Percentiles rank a stretch among this genome's conserved stretches.
These are phyloP conservation scores for Psittacara wagleri DNA, from an alignment of 2,113 vertebrate species.

Conservation along the genomic window DNA sequence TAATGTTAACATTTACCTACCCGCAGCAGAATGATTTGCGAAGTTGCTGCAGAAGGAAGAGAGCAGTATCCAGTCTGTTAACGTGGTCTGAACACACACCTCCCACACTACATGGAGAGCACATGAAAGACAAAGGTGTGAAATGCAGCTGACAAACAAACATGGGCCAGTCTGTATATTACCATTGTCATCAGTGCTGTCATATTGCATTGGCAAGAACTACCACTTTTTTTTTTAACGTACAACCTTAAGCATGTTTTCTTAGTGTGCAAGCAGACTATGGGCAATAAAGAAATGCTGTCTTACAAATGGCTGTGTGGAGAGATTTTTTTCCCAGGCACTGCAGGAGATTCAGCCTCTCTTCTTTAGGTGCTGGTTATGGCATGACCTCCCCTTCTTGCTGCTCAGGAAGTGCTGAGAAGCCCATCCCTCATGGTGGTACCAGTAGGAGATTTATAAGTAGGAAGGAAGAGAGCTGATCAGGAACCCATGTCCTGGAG, in stretches of 20 bases:
- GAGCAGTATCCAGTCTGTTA: not conserved
- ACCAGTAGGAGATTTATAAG: not conserved
- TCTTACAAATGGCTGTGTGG: not conserved
- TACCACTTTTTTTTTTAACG: not conserved
- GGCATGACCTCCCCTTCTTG: not conserved
- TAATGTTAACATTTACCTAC: not conserved
- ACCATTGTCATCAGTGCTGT: not conserved
- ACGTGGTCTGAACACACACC: accelerated
- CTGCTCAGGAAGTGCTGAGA: not conserved
- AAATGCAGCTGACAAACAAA: not conserved
- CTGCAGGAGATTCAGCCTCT: not conserved
- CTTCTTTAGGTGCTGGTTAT: not conserved
- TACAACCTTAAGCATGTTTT: not conserved
- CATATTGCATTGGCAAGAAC: not conserved
- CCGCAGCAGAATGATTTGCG: not conserved
- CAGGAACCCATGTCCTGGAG: not conserved
- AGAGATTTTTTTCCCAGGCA: not conserved
- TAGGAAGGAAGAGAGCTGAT: not conserved
- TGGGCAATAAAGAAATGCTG: slow-evolving; percentile 25
- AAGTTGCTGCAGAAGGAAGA: not conserved
- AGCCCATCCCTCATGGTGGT: not conserved
- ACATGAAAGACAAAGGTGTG: not conserved
- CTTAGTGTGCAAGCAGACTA: not conserved
- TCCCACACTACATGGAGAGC: not conserved
- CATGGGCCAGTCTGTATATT: not conserved